Evolutionary conservation across 1,140 invertebrate genomes (phyloP).

Genomic region (Stegodyphus mimosarum): DNA sequence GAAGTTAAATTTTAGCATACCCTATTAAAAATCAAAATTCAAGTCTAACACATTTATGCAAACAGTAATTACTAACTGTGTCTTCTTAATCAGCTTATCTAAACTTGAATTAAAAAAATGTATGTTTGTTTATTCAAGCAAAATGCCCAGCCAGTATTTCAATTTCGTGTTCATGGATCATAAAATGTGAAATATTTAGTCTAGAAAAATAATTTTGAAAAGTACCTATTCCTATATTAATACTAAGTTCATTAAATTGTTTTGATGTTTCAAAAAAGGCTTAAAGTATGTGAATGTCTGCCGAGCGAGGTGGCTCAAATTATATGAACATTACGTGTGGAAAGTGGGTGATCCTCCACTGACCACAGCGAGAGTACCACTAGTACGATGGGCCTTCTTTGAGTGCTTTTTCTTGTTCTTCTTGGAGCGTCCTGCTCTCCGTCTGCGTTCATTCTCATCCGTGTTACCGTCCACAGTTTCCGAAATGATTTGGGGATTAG

Average conservation of each 20-base stretch:
- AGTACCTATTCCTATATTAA: background rate
- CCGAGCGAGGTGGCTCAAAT: background rate
- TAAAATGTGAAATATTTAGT: background rate
- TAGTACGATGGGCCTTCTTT: slow-evolving; percentile 16
- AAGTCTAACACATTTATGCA: too few species aligned
- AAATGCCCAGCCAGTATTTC: too few species aligned
- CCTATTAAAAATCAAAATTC: too few species aligned
- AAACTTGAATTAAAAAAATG: too few species aligned
- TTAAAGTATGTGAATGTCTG: background rate
- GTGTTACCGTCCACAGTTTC: slow-evolving; percentile 41
- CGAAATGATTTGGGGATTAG: slow-evolving; percentile 68
- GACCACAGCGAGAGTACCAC: slow-evolving; percentile 47
- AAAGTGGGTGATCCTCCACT: slow-evolving; percentile 51
- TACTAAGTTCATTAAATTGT: background rate
- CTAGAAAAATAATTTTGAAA: background rate
- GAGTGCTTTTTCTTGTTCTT: slow-evolving; percentile 51
- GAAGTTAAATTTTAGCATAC: too few species aligned
- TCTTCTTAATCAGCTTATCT: too few species aligned
- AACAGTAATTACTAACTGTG: too few species aligned
- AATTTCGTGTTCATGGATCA: too few species aligned
- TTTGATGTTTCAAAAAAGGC: background rate
- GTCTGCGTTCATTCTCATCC: slow-evolving; percentile 30
- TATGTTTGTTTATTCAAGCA: too few species aligned
- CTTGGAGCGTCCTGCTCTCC: slow-evolving; percentile 25
- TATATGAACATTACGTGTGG: slow-evolving; percentile 19